Evolutionary conservation across 35 echinoderm and acorn worm species (phyloP), one percentile per base, ranked within the genome.

Genomic region (Apostichopus japonicus): DNA sequence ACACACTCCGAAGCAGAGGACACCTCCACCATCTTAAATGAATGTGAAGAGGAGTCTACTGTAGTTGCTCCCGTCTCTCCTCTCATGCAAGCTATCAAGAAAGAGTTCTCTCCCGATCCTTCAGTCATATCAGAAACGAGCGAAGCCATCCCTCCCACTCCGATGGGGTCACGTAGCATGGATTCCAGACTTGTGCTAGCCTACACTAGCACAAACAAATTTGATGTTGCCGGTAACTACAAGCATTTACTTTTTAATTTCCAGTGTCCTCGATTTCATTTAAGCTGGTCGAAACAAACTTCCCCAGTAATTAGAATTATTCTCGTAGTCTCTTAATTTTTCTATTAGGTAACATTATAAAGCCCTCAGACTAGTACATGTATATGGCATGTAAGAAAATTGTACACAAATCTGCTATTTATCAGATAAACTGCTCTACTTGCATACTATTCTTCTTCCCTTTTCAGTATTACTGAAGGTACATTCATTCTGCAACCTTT

Each of bases 161-260:
- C 73, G 8, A 86, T 56, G 53, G 95, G 90, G 53, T 95, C 94
- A 44, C 72, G 86, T 7, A 87, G 78, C 8, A 53, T 90, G 57
- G 95, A 97, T 61, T 79, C 96, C 6, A 93, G 92, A 59, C 22
- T 90, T 10, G 94, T 93, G 19, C 77, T 97, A 4, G 91, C 88
- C 9, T 95, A 97, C 84, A 63, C 94, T 9, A 93, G 93, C 57
- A 97, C 96, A 4, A 97, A 97, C 92, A 88, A 91, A 17, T 97
- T 91, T 93, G 96, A 95, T 93, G 88, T 95, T 65, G 80, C 94
- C 24, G 92, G 96, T 97, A 91, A 6, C 13, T 61, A 61, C 57
- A 75, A 75, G 71, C 8, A 0, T n/a, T 75, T 75, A 21, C 21
- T 75, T 23, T 23, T 21, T 75, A 13, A 4, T 44, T 44, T 44